Evolutionary conservation across 2,113 vertebrate genomes (phyloP).

Genomic region (Festucalex cinctus): DNA sequence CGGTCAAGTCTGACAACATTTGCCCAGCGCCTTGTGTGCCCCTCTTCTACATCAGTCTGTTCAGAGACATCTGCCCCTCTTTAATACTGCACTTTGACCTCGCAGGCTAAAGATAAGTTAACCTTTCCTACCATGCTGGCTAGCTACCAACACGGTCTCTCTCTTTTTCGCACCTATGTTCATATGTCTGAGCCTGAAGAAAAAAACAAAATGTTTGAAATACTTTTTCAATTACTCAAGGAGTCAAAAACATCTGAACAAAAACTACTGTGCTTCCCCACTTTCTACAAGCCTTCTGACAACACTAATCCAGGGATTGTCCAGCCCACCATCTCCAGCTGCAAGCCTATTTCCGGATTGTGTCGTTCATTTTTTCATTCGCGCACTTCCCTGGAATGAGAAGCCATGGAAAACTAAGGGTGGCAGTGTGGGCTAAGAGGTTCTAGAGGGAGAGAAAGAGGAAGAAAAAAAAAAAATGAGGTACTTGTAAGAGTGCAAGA

Average conservation of each 20-base stretch:
- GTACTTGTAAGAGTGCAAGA: conserved; percentile 17
- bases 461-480: conserved; percentile 18
- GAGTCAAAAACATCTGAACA: conserved; percentile 19
- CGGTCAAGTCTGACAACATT: conserved; percentile 33
- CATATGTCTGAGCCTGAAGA: conserved; percentile 4
- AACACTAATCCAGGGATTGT: conserved; percentile 62
- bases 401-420: conserved; percentile 68
- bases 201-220: conserved; percentile 2
- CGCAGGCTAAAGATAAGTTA: conserved; percentile 55
- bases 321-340: conserved; percentile 65
- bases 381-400: conserved; percentile 61
- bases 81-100: conserved; percentile 51
- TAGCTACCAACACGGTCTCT: conserved; percentile 9
- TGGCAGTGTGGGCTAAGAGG: conserved; percentile 55
- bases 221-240: neutral
- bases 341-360: conserved; percentile 70
- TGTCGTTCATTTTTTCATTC: conserved; percentile 65
- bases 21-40: conserved; percentile 27
- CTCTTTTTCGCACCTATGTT: conserved; percentile 9
- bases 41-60: conserved; percentile 13
- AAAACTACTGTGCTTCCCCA: conserved; percentile 18
- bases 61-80: conserved; percentile 38
- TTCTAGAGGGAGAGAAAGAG: conserved; percentile 34
- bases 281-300: conserved; percentile 42
- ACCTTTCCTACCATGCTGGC: conserved; percentile 23